Evolutionary conservation across 1,140 invertebrate species (phyloP), one percentile per base, ranked within the genome.

Genomic region (Platyscapa corneri): DNA sequence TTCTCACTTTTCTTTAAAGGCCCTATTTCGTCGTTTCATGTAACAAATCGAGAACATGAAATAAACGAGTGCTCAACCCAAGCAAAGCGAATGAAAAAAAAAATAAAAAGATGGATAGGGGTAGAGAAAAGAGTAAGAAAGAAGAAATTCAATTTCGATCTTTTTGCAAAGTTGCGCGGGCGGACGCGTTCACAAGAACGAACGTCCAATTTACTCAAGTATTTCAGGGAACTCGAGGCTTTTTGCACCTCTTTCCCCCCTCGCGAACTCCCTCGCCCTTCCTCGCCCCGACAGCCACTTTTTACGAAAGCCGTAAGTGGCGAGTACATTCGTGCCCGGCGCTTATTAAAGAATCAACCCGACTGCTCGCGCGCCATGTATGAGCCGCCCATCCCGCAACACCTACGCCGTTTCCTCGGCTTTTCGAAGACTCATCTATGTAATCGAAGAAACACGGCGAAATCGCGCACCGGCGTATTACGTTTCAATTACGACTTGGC

Each of bases 181-280:
- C 82, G 75, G 32, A 23, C 84, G 84, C 72, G 42, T 56, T 65
- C 18, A 7, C 72, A 60, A 65, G 83, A 78, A 84, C 76, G 76
- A 84, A 75, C 84, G 85, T 86, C 85, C 85, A 86, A 86, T 86
- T 83, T 86, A 80, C 85, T 86, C 85, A 49, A 86, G 85, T 64
- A 80, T 83, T 86, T 86, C 85, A 83, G 37, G 67, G 74, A 86
- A 86, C 80, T 82, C 64, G 85, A 65, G 80, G 30, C 74, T 82
- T 49, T 60, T 80, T 65, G 37, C 67, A 27, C 83, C 75, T 42
- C 72, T 39, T 49, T 20, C 42, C 32, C 49, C 12, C 82, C 39
- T 27, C 37, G 14, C 32, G 8, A 34, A 34, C 72, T 42, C 39
- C 34, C 20, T 6, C 56, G 16, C 78, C 18, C 53, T 64, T 34